These are phyloP conservation scores for Orthonychiurus folsomi DNA, from an alignment of 2,888 invertebrate species.

Conservation along the genomic window DNA sequence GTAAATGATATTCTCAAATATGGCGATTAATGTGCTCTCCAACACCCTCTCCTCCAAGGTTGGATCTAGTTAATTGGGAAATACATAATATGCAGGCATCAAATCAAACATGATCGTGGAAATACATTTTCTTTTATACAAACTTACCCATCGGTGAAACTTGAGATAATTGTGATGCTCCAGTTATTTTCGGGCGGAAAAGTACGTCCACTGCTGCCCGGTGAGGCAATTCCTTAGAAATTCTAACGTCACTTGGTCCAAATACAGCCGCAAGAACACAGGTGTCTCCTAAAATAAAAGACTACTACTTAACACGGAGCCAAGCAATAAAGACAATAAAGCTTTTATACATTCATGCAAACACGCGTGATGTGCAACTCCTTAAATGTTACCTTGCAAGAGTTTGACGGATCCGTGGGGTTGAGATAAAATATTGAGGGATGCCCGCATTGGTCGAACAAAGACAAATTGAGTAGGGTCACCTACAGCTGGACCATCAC, in stretches of 20 bases:
- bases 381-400: constrained; percentile 29
- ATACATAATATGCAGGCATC: not conserved
- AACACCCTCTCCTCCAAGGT: constrained; percentile 27
- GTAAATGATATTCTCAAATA: constrained; percentile 30
- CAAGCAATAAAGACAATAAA: not conserved
- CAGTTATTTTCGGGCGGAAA: constrained; percentile 35
- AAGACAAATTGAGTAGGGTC: not conserved
- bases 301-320: no score
- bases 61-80: constrained; percentile 13
- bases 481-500: not conserved
- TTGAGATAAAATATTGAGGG: not conserved
- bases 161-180: constrained; percentile 17
- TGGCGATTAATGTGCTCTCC: constrained; percentile 25
- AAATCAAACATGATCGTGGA: not conserved
- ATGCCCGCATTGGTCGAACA: not conserved
- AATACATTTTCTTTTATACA: not conserved
- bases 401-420: constrained; percentile 33
- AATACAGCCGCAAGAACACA: constrained; percentile 30
- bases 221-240: constrained; percentile 36
- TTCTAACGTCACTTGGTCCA: constrained; percentile 33
- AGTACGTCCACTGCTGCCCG: constrained; percentile 34
- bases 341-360: not conserved
- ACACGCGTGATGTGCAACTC: no score
- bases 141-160: not conserved
- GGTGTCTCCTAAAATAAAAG: constrained; percentile 28